phyloP scores from a whole-genome alignment of 1,140 invertebrate species.

The Pseudachorutes palmiensis region DNA sequence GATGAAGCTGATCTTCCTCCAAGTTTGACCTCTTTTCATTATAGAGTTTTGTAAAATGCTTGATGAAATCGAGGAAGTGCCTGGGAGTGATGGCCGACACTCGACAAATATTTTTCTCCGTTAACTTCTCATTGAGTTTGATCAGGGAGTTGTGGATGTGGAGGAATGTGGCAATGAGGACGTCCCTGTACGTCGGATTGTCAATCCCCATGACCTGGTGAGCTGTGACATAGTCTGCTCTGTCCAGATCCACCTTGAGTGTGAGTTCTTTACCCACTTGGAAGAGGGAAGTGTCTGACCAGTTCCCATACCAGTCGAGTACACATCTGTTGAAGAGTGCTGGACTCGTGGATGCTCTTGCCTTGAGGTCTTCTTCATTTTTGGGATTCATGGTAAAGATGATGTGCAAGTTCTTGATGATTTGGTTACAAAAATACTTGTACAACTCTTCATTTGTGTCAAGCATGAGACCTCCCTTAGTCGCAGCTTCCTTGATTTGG shows the following conservation, averaged over 20 bases:
- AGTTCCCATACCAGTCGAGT: conserved; percentile 99
- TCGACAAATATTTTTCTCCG: conserved; percentile 74
- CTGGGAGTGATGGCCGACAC: conserved; percentile 95
- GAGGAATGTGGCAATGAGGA: conserved; percentile 95
- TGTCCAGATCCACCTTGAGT: conserved; percentile 70
- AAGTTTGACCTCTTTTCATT: conserved; percentile 95
- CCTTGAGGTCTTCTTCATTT: conserved; percentile 93
- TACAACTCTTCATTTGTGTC: conserved; percentile 98
- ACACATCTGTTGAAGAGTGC: conserved; percentile 99
- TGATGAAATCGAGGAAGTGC: conserved; percentile 99
- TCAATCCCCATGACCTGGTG: conserved; percentile 63
- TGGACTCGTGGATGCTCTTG: conserved; percentile 94
- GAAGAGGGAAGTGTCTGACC: conserved; percentile 94
- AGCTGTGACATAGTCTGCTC: conserved; percentile 69
- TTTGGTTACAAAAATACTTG: conserved; percentile 96
- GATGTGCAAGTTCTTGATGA: conserved; percentile 98
- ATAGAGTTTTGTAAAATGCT: conserved; percentile 97
- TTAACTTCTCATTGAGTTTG: conserved; percentile 78
- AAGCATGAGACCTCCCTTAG: conserved; percentile 94
- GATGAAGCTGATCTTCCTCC: conserved; percentile 96
- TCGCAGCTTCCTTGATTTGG: conserved; percentile 98
- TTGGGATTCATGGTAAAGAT: conserved; percentile 99
- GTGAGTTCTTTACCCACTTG: conserved; percentile 54
- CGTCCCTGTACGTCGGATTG: conserved; percentile 75
- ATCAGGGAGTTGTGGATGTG: conserved; percentile 97